Evolutionary conservation across 2,113 vertebrate species (phyloP), one percentile per base, ranked within the genome.

Genomic region (Empidonax alnorum): DNA sequence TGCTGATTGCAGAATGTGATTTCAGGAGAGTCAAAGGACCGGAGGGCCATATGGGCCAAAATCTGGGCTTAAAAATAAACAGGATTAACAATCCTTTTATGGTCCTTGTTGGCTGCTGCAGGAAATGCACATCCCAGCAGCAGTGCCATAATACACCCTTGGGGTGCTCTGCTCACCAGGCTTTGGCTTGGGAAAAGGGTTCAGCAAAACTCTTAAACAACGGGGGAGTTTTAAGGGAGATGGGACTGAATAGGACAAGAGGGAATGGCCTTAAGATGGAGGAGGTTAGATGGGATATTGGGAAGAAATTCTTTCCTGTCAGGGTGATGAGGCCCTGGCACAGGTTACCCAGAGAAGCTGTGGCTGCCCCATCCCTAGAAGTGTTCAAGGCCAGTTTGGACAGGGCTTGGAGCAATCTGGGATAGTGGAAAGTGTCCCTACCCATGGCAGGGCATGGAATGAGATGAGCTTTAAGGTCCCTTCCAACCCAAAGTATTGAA

Each of bases 391-490:
- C 58, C 46, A 33, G 58, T 30, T 5, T 82, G 65, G 44, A 59
- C 6, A 18, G 65, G 65, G 44, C 17, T 80, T 7, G 63, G 78
- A 68, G n/a, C 53, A 33, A 7, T n/a, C 46, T 68, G 78, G 65
- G 9, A 7, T 31, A n/a, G 37, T n/a, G 80, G 55, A 2, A 72
- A 20, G 31, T 42, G 37, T 42, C 46, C 53, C 67, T 83, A 31
- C 20, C 63, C 44, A 35, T n/a, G 79, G 35, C 44, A 50, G 66
- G 13, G 41, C 24, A 12, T 12, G 55, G 31, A 12, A 20, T 13
- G 41, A 22, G 56, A 0, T 13, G 31, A 6, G 12, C 3, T 63
- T 46, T 44, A 0, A 0, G 33, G 27, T 46, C 13, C 33, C 5
- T 55, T 17, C 6, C 6, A 25, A 10, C 27, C 39, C 58, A 31